phyloP scores from a whole-genome alignment of 2,797 vertebrate species.

The Limnodromus scolopaceus region DNA sequence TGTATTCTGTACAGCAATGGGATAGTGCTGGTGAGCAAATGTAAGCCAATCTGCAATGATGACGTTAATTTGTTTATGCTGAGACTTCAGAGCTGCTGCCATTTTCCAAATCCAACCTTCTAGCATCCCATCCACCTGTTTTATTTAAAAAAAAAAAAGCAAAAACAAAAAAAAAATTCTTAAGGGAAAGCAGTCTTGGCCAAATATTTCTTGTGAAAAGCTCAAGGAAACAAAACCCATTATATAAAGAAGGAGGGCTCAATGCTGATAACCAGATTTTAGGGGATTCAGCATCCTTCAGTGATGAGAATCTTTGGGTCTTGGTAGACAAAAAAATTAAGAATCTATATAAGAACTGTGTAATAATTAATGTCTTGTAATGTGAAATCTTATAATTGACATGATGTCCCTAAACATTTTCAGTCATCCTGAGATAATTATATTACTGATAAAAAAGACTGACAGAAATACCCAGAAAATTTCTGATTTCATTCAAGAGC shows the following conservation, averaged over 20 bases:
- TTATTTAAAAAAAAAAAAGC: neutral
- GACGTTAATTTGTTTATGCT: conserved; percentile 82
- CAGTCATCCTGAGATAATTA: neutral
- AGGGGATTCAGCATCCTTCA: neutral
- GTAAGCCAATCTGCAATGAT: conserved; percentile 88
- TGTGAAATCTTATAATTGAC: neutral
- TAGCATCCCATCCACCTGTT: conserved; percentile 87
- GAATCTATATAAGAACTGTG: neutral
- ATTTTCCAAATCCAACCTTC: conserved; percentile 89
- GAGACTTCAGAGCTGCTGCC: conserved; percentile 82
- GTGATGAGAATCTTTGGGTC: neutral
- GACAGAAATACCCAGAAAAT: neutral
- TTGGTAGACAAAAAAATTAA: neutral
- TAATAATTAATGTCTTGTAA: neutral
- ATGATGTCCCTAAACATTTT: neutral
- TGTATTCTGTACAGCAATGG: conserved; percentile 85
- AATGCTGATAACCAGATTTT: neutral
- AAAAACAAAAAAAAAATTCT: neutral
- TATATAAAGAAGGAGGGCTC: neutral
- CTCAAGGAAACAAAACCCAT: neutral
- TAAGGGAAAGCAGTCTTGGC: neutral
- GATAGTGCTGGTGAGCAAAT: conserved; percentile 87
- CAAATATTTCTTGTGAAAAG: neutral
- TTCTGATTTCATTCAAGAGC: neutral
- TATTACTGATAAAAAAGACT: neutral